These are phyloP conservation scores for Eudorcas thomsonii DNA, from an alignment of 2,113 vertebrate species.

Conservation along the genomic window DNA sequence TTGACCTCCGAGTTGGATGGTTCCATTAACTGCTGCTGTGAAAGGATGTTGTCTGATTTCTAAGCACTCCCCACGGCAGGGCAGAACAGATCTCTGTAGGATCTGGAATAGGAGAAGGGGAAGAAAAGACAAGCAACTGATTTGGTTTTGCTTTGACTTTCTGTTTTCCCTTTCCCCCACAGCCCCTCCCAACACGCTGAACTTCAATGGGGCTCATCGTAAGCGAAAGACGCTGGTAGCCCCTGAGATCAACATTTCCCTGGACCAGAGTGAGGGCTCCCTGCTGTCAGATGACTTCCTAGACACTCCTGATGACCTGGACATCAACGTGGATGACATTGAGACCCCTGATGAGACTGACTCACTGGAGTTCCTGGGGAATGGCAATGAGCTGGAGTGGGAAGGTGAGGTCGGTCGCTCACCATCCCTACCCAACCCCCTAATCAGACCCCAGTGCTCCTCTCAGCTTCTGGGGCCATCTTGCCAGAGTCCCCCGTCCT, in stretches of 20 bases:
- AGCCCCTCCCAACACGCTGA: constrained; percentile 90
- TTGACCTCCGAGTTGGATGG: fast-evolving
- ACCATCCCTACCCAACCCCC: neutral
- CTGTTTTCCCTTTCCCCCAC: neutral
- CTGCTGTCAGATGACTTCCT: constrained; percentile 94
- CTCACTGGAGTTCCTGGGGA: constrained; percentile 95
- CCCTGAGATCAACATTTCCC: constrained; percentile 96
- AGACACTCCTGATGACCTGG: constrained; percentile 95
- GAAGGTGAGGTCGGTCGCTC: constrained; percentile 85
- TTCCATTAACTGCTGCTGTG: fast-evolving
- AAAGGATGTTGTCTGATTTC: neutral
- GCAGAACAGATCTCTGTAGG: neutral
- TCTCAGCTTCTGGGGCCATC: neutral
- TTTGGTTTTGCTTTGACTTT: neutral
- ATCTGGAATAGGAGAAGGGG: neutral
- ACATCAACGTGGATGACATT: constrained; percentile 97
- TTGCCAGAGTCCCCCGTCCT: neutral
- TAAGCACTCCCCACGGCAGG: fast-evolving
- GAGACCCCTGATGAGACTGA: constrained; percentile 97
- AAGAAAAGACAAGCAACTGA: fast-evolving
- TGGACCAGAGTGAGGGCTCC: constrained; percentile 97
- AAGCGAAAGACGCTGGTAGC: constrained; percentile 93
- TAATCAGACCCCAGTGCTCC: neutral
- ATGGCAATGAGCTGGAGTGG: constrained; percentile 96
- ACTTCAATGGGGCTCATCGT: constrained; percentile 84